Conservation (phyloP, 2,888 invertebrate genomes). For the Cynaeus angustus region DNA sequence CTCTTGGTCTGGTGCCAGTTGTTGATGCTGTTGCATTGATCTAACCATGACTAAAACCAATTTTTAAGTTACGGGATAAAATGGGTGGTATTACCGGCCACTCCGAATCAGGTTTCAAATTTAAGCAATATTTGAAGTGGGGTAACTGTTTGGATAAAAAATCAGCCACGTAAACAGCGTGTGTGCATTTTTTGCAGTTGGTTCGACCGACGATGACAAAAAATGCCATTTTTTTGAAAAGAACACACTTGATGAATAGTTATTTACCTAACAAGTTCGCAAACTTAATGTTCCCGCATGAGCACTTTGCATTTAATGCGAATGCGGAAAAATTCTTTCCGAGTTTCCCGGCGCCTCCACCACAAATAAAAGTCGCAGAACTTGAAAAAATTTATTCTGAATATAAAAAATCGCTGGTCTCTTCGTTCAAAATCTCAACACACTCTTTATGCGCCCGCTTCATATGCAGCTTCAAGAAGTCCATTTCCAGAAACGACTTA, state of each 20-base stretch:
- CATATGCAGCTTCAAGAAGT: slow-evolving; percentile 58
- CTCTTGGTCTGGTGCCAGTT: slow-evolving; percentile 75
- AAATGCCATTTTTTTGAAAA: slow-evolving; percentile 65
- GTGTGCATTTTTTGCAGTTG: slow-evolving; percentile 73
- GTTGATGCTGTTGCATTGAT: slow-evolving; percentile 72
- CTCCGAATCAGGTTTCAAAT: slow-evolving; percentile 72
- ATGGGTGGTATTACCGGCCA: slow-evolving; percentile 69
- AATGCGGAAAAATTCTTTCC: too few species aligned
- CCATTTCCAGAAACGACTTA: slow-evolving; percentile 56
- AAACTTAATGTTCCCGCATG: too few species aligned
- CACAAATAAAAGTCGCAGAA: too few species aligned
- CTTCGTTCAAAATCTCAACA: too few species aligned
- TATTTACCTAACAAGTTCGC: too few species aligned
- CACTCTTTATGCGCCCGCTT: slow-evolving; percentile 53
- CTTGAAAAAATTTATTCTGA: too few species aligned
- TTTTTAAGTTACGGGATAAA: neutral
- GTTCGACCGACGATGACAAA: slow-evolving; percentile 76
- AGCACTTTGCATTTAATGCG: too few species aligned
- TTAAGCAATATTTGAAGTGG: slow-evolving; percentile 73
- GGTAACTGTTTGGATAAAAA: slow-evolving; percentile 74
- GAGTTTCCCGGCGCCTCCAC: too few species aligned
- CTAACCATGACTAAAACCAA: slow-evolving; percentile 72
- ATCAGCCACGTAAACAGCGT: slow-evolving; percentile 74
- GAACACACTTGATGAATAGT: neutral
- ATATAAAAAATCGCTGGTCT: too few species aligned